Evolutionary conservation across 2,888 invertebrate genomes (phyloP), one percentile per base, ranked within the genome.

Genomic region (Penaeus monodon): DNA sequence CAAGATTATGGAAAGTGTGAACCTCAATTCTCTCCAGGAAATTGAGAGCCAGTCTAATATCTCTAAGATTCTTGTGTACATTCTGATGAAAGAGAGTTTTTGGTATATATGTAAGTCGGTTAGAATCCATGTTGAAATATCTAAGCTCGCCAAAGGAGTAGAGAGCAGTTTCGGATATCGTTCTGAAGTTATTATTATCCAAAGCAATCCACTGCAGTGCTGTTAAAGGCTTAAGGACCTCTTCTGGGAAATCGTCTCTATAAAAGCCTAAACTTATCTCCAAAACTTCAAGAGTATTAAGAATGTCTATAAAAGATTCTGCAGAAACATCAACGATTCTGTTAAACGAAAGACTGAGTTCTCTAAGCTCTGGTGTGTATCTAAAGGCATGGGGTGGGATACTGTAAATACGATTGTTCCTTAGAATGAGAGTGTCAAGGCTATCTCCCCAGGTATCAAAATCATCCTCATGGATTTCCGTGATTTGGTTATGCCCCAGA

Each of bases 321-420:
- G 95, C 94, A 92, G 97, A 96, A 90, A 98, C 94, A 91, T 96
- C 95, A 91, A 95, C 95, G 90, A 98, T 94, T 91, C 96, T 96
- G 93, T 98, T 98, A 93, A 98, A 97, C 92, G 97, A 97, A 90
- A 98, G 93, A 93, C 96, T 97, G 90, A 98, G 94, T 93, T 98
- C 97, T 91, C 96, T 96, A 91, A 98, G 94, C 90, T 96, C 95
- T 90, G 95, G 95, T 82, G 96, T 94, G 70, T 95, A 95, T 88
- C 94, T 94, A 92, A 97, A 96, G 90, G 96, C 94, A 91, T 95
- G 95, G 90, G 94, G 94, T 91, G 94, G 95, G 17, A 94, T 91
- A 86, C 92, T 95, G 65, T 96, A 95, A 90, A 97, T 95, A 92
- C 96, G 95, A 92, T 97, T 97, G 93, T 97, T 97, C 90, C 96